Conservation (phyloP, 2,113 vertebrate species). For the cattle (Bos taurus) region DNA sequence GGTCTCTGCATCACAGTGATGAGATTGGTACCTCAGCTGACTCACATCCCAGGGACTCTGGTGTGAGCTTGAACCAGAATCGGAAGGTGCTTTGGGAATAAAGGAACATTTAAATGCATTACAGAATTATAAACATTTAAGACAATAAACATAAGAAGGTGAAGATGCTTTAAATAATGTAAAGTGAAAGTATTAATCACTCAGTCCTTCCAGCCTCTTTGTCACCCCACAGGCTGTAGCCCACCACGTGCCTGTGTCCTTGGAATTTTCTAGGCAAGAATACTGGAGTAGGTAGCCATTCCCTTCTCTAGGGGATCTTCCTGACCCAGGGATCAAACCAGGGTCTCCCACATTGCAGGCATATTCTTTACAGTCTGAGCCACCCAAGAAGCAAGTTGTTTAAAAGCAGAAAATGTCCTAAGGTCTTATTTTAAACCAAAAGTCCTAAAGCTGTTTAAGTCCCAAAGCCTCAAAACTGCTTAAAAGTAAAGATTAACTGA, state of each 20-base stretch:
- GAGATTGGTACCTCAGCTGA: background rate
- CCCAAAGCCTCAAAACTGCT: background rate
- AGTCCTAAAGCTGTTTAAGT: background rate
- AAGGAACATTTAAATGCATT: background rate
- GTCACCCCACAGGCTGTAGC: background rate
- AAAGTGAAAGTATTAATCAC: background rate
- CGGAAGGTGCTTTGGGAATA: background rate
- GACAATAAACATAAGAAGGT: background rate
- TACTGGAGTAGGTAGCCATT: background rate
- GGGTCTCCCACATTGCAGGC: background rate
- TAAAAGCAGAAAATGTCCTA: background rate
- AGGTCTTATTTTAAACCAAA: background rate
- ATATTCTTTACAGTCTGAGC: background rate
- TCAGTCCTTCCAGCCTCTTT: background rate
- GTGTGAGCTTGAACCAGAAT: background rate
- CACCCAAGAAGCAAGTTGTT: background rate
- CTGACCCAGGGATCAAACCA: background rate
- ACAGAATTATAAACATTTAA: background rate
- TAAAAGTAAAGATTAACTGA: slow-evolving; percentile 3
- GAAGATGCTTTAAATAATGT: background rate
- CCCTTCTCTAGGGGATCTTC: background rate
- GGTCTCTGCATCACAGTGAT: background rate
- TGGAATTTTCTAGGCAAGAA: background rate
- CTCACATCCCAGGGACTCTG: background rate
- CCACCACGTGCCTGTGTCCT: background rate